Base-by-base conservation (phyloP, 2,888 invertebrate species). In the Drosophila diplacantha region DNA sequence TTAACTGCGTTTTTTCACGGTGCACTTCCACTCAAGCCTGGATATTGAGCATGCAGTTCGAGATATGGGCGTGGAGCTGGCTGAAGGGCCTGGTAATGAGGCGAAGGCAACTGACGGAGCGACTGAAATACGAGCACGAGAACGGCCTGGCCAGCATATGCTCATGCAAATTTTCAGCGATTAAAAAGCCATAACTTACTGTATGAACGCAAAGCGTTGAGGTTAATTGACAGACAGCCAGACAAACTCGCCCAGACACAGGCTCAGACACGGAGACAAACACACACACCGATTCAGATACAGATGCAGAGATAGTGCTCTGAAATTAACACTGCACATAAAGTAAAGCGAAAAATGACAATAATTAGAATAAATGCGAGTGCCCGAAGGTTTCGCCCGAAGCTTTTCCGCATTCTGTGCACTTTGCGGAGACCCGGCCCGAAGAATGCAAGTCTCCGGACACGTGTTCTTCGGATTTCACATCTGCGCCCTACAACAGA, bases 131-230 rank as follows among this genome's bases (percentile, higher is more conserved):
- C 69, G 78, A 81, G 67, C 76, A 59, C 63, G 34, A 50, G 62
- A 18, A 32, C 14, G 35, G 29, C 44, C 44, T 44, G 44, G 29
- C 44, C 56, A 51, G 52, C 50, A 65, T 58, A 64, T 62, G 71
- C 49, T 71, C 77, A 84, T 80, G 80, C 80, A 84, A 80, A 80
- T 83, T 84, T 81, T 71, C 61, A 79, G 65, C 84, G 76, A 84
- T 84, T 85, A 85, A 85, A 84, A 85, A 84, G 73, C 75, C 73
- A 85, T 85, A 85, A 84, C 74, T 84, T 85, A 83, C 74, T 80
- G 78, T 84, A 84, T 85, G 81, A 85, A 84, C 84, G 68, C 83
- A 81, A 84, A 80, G 66, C 80, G 68, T 58, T 72, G 75, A 81
- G 84, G 83, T 83, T 84, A 81, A 83, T 84, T 80, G 83, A 84